Base-by-base conservation (phyloP, 2,113 vertebrate genomes). In the Rhinopithecus roxellana region DNA sequence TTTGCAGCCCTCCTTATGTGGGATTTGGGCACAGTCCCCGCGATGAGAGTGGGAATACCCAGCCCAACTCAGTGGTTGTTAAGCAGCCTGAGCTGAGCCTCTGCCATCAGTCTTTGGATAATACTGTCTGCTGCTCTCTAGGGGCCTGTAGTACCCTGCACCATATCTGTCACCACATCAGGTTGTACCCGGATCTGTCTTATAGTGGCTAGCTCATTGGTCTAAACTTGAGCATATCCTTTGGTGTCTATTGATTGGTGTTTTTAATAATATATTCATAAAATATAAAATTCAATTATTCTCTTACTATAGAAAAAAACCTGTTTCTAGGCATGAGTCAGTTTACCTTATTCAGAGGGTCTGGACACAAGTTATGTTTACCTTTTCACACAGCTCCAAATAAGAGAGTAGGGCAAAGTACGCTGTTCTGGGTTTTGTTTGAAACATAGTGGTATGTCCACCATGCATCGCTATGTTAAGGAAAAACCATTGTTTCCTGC, bases 231-330 rank as follows among this genome's bases (percentile, higher is more conserved):
- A 77, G n/a, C 23, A 27, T 17, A 7, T 16, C 40, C 14, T 18
- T 55, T 55, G 38, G 23, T 57, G 45, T 88, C 80, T 82, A 88
- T 74, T 57, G 11, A 79, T 80, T 89, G 83, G 43, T 75, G 17
- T 57, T 70, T 96, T 79, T 94, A 14, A 14, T 82, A 30, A 83
- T 43, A 22, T 78, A 69, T 13, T 35, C 83, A 40, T 40, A 70
- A 94, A 92, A 87, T 67, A 59, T 18, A 83, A 59, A 97, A 67
- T 48, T 18, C 32, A 78, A 32, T 78, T 48, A 5, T 75, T 43
- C 11, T 96, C n/a, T 84, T 85, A 77, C 38, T 52, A 4, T n/a
- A 61, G 38, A 8, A n/a, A 43, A 55, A 67, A 64, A 0, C 30
- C 4, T 69, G 32, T 91, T 95, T 89, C n/a, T 18, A 82, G 48